Conservation (phyloP, 1,140 invertebrate genomes). For the Drosophila burlai region DNA sequence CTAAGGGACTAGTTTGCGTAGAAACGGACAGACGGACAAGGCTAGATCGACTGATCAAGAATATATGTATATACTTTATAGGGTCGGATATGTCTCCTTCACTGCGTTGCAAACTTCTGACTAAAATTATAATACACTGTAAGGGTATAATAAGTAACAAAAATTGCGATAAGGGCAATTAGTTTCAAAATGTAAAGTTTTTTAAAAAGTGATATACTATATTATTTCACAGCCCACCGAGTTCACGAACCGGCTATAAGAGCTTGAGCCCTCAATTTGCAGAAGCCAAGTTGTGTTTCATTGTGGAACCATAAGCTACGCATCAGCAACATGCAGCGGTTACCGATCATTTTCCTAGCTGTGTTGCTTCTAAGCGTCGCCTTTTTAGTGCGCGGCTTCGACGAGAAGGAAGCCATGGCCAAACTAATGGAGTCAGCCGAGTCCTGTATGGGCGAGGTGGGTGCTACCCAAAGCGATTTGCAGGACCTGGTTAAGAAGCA, state of each 20-base stretch:
- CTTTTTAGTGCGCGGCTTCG: constrained; percentile 43
- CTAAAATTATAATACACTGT: no score
- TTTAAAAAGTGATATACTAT: constrained; percentile 30
- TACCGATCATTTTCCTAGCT: constrained; percentile 17
- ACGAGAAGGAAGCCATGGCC: constrained; percentile 57
- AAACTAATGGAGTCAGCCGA: constrained; percentile 58
- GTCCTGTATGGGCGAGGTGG: constrained; percentile 43
- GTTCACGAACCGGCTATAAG: constrained; percentile 32
- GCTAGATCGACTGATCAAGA: no score
- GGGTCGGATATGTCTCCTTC: no score
- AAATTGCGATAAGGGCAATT: constrained; percentile 20
- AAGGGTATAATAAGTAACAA: not conserved
- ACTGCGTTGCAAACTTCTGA: no score
- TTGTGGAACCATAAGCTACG: constrained; percentile 23
- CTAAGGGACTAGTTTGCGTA: no score
- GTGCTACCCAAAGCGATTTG: constrained; percentile 53
- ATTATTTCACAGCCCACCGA: constrained; percentile 73
- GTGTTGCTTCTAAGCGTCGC: constrained; percentile 39
- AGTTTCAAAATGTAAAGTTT: constrained; percentile 13
- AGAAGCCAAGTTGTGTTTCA: constrained; percentile 15
- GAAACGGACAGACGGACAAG: no score
- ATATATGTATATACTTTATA: no score
- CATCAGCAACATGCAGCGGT: constrained; percentile 48
- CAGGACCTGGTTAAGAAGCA: constrained; percentile 50
- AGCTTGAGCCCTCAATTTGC: not conserved